Conservation (phyloP, 2,797 vertebrate genomes). For the Pseudocheirus occidentalis region DNA sequence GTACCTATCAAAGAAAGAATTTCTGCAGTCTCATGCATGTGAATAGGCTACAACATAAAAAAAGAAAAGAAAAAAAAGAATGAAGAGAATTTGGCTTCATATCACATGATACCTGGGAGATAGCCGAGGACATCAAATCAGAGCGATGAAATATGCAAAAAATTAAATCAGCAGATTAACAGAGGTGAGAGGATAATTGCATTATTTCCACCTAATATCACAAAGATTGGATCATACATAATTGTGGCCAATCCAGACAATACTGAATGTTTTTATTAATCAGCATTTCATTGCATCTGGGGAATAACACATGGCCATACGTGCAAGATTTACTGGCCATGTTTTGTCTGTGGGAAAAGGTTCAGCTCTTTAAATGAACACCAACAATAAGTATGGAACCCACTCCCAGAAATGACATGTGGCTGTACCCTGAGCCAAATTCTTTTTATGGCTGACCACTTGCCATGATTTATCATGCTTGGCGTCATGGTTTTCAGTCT, state of each 20-base stretch:
- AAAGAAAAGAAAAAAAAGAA: slow-evolving; percentile 31
- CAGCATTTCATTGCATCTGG: slow-evolving; percentile 34
- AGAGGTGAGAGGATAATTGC: slow-evolving; percentile 60
- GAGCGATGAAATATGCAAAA: slow-evolving; percentile 53
- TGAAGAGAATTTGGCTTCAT: slow-evolving; percentile 45
- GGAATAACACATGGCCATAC: slow-evolving; percentile 33
- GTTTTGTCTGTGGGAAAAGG: slow-evolving; percentile 32
- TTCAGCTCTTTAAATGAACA: slow-evolving; percentile 54
- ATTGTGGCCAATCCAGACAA: slow-evolving; percentile 57
- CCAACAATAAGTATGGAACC: slow-evolving; percentile 43
- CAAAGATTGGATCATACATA: slow-evolving; percentile 58
- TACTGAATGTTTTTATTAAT: slow-evolving; percentile 65
- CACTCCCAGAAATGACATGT: not conserved
- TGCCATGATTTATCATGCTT: slow-evolving; percentile 51
- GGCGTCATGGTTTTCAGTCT: slow-evolving; percentile 63
- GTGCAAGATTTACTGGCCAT: slow-evolving; percentile 29
- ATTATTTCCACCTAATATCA: slow-evolving; percentile 64
- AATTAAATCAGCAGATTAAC: slow-evolving; percentile 63
- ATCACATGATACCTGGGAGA: slow-evolving; percentile 2
- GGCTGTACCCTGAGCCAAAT: not conserved
- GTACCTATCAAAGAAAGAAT: not conserved
- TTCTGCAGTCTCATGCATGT: not conserved
- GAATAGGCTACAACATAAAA: slow-evolving; percentile 13
- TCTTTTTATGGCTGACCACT: slow-evolving; percentile 52
- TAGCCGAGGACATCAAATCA: slow-evolving; percentile 26